Percentiles rank a stretch among this genome's conserved stretches.
Conservation (phyloP, 2,797 vertebrate species). For the Rhabdophis nuchalis region DNA sequence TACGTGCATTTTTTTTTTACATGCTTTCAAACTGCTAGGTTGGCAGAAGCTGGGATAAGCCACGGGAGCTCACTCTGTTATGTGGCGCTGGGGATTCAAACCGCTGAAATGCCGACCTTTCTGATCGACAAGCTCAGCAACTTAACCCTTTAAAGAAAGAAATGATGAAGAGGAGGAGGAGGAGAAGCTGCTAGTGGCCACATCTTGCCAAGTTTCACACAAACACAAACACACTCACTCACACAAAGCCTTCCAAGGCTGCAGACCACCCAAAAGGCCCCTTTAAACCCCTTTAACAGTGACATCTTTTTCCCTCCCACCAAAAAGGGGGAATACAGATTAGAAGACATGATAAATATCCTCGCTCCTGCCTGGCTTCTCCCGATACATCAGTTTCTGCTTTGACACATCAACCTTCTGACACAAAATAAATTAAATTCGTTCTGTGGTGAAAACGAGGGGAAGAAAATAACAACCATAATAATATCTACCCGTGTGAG, state of each 20-base stretch:
- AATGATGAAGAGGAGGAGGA: too few relatives aligned
- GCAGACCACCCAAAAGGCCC: not conserved
- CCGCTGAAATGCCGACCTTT: too few relatives aligned
- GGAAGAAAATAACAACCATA: too few relatives aligned
- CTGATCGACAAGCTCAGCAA: too few relatives aligned
- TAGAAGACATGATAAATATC: conserved; percentile 13
- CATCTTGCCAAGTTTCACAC: not conserved
- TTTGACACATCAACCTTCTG: conserved; percentile 2
- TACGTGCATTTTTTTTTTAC: too few relatives aligned
- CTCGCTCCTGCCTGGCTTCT: not conserved
- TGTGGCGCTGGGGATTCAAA: too few relatives aligned
- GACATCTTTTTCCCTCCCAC: not conserved
- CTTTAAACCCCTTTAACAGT: not conserved
- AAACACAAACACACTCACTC: not conserved
- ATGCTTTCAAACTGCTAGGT: too few relatives aligned
- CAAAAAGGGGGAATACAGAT: not conserved
- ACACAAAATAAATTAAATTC: conserved; percentile 40
- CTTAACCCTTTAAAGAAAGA: not conserved
- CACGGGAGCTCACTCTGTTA: too few relatives aligned
- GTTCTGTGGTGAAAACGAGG: not conserved
- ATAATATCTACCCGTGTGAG: not conserved
- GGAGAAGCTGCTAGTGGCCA: not conserved
- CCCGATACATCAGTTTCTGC: not conserved
- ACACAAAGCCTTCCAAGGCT: not conserved
- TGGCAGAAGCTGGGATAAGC: too few relatives aligned